Evolutionary conservation across 2,888 invertebrate species (phyloP), one percentile per base, ranked within the genome.

Genomic region (Leucophenga maculata): DNA sequence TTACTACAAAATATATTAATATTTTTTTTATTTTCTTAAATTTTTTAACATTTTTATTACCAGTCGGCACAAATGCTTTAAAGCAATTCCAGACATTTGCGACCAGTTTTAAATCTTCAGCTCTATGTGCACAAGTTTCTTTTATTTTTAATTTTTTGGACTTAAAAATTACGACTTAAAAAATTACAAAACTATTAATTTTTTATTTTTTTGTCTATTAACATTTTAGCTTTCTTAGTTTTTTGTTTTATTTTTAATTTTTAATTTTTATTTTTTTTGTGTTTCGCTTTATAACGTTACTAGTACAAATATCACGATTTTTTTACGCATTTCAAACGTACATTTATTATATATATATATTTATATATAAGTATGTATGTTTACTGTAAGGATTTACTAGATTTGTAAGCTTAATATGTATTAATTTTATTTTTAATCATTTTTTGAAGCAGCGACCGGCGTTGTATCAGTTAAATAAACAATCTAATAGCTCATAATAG

Each of bases 241-340:
- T 66, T 69, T 71, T 69, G 68, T 55, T 50, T n/a, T 55, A 22
- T 60, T 72, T 66, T 69, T n/a, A n/a, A n/a, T n/a, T n/a, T 52
- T 46, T 64, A 54, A 57, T 65, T 55, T 66, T 60, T 44, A 39
- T 32, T 62, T 69, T 52, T 69, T 52, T 50, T 11, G 6, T 32
- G 59, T 32, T 16, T 31, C 50, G 48, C 78, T 74, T 83, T 72
- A 72, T 70, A 75, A 50, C 48, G 75, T 74, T 83, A 85, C 86
- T 85, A 86, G 83, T 85, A 84, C 85, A 85, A 85, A 86, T 85
- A 85, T 85, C 85, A 85, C 85, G 86, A 80, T 80, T 82, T 73
- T 79, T 76, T 75, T 76, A 71, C 77, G 74, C 70, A 54, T 20
- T 32, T 67, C 39, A 9, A 39, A 39, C 39, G 39, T 39, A 39